Conservation (phyloP, 2,888 invertebrate species). For the Melieria crassipennis region DNA sequence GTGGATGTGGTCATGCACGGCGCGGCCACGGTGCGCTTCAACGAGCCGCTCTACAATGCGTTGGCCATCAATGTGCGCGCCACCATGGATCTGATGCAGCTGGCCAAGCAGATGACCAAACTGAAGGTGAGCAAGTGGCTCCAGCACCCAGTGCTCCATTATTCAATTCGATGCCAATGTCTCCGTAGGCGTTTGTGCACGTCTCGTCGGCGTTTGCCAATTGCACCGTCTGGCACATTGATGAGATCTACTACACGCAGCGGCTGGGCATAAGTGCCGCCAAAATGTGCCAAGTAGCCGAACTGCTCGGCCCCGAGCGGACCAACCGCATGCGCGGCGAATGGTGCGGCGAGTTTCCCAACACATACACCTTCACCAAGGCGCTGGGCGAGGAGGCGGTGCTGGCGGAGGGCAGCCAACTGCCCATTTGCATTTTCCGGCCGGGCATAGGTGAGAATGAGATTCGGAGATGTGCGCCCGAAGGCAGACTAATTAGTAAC, state of each 20-base stretch:
- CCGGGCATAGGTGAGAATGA: conserved; percentile 72
- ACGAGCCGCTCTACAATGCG: conserved; percentile 75
- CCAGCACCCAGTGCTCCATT: conserved; percentile 24
- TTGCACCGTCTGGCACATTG: conserved; percentile 65
- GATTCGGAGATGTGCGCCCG: conserved; percentile 8
- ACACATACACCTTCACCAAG: conserved; percentile 79
- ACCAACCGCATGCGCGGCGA: conserved; percentile 55
- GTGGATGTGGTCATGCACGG: conserved; percentile 80
- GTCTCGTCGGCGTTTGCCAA: conserved; percentile 78
- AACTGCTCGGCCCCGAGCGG: conserved; percentile 58
- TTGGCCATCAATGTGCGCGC: conserved; percentile 77
- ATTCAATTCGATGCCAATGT: too few species aligned
- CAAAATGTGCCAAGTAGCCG: conserved; percentile 55
- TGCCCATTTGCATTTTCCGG: conserved; percentile 74
- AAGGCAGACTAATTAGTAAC: too few species aligned
- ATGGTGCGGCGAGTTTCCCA: conserved; percentile 67
- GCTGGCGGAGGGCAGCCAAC: conserved; percentile 67
- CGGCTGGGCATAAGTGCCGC: conserved; percentile 54
- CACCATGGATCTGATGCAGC: conserved; percentile 71
- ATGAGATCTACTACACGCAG: conserved; percentile 63
- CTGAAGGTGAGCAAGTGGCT: conserved; percentile 67
- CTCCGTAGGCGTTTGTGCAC: conserved; percentile 68
- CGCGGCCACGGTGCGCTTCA: conserved; percentile 87
- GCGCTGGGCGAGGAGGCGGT: conserved; percentile 74
- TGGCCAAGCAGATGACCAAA: conserved; percentile 72